Conservation (phyloP, 1,140 invertebrate species). For the Lordiphosa mommai region DNA sequence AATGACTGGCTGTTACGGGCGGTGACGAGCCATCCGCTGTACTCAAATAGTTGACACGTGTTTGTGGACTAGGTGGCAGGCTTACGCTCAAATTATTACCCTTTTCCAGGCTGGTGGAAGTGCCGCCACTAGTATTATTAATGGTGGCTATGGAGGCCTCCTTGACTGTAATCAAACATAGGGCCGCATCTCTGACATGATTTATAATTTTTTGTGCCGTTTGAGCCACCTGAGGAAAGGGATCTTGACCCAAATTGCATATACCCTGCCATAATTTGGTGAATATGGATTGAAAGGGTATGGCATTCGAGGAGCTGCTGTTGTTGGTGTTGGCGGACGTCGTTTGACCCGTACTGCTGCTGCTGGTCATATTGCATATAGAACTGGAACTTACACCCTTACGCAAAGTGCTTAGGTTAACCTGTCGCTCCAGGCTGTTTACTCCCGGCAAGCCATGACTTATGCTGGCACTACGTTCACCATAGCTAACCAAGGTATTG, state of each 20-base stretch:
- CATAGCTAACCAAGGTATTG: conserved; percentile 46
- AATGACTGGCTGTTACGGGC: conserved; percentile 23
- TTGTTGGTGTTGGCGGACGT: no score
- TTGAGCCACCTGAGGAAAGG: conserved; percentile 88
- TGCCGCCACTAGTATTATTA: no score
- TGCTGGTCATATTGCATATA: conserved; percentile 69
- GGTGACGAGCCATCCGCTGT: conserved; percentile 12
- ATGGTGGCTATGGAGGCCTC: conserved; percentile 64
- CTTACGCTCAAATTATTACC: conserved; percentile 78
- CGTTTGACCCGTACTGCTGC: conserved; percentile 31
- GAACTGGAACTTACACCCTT: conserved; percentile 78
- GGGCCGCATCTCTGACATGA: conserved; percentile 86
- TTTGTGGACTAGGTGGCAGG: conserved; percentile 82
- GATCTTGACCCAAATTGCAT: conserved; percentile 88
- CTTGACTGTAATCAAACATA: conserved; percentile 69
- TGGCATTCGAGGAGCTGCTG: conserved; percentile 50
- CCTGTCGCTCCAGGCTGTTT: conserved; percentile 67
- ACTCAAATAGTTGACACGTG: conserved; percentile 71
- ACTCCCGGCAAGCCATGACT: conserved; percentile 41
- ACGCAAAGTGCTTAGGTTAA: conserved; percentile 60
- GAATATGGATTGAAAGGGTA: conserved; percentile 85
- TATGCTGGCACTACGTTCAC: conserved; percentile 59
- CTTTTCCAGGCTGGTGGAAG: conserved; percentile 55
- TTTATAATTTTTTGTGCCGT: conserved; percentile 88
- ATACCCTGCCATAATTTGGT: conserved; percentile 92